Evolutionary conservation across 2,797 vertebrate species (phyloP).

Genomic region (Sarcoramphus papa): DNA sequence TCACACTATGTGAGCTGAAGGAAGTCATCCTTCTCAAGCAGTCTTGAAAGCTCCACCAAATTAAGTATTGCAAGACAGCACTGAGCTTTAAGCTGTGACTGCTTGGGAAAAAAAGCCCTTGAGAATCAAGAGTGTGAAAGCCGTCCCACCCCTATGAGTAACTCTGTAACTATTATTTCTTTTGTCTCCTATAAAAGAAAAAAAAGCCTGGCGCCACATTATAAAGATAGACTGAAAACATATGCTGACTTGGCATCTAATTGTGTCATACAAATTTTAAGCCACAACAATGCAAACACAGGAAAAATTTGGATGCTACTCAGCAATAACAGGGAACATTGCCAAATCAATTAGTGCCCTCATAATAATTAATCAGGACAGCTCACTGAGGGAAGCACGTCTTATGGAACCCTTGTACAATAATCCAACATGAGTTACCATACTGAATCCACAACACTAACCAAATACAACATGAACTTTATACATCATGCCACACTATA

Average conservation of each 20-base stretch:
- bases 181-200: not conserved
- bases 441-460: not conserved
- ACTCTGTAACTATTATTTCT: not conserved
- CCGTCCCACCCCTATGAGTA: conserved; percentile 19
- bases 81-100: not conserved
- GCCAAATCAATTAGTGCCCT: conserved; percentile 45
- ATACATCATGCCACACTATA: not conserved
- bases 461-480: not conserved
- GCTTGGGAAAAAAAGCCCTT: not conserved
- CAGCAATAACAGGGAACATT: conserved; percentile 17
- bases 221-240: not conserved
- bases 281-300: conserved; percentile 37
- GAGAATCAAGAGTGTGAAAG: not conserved
- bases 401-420: not conserved
- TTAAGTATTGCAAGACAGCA: not conserved
- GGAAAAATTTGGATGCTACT: conserved; percentile 13
- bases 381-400: not conserved
- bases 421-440: not conserved
- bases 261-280: conserved; percentile 6
- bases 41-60: not conserved
- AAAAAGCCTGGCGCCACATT: not conserved
- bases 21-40: not conserved
- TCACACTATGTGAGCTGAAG: not conserved
- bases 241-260: conserved; percentile 38
- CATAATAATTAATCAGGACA: conserved; percentile 17